Evolutionary conservation across 2,797 vertebrate genomes (phyloP).

Genomic region (Cuculus canorus): DNA sequence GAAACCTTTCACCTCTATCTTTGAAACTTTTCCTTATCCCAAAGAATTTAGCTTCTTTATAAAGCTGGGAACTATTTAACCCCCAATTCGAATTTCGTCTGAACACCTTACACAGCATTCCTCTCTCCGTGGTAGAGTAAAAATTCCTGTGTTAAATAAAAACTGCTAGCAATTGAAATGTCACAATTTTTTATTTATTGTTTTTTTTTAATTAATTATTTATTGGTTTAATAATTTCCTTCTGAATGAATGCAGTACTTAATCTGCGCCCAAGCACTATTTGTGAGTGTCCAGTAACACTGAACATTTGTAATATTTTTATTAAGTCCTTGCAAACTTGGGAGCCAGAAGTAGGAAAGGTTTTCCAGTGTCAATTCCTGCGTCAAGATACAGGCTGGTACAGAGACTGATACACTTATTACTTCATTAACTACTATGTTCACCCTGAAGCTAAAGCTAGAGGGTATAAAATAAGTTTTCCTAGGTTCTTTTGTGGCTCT

Average conservation of each 20-base stretch:
- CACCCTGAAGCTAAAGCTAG: neutral
- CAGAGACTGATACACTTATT: neutral
- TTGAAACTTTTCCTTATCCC: neutral
- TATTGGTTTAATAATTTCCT: neutral
- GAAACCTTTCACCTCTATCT: slow-evolving; percentile 24
- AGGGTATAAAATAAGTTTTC: neutral
- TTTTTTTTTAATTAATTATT: too few relatives aligned
- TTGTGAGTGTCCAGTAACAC: neutral
- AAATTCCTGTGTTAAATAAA: slow-evolving; percentile 20
- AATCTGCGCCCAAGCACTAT: neutral
- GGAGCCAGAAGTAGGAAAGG: neutral
- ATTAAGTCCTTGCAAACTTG: neutral
- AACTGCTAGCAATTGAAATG: neutral
- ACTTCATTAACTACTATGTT: neutral
- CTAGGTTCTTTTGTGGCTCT: neutral
- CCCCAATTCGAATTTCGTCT: neutral
- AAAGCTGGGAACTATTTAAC: slow-evolving; percentile 50
- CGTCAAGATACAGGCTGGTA: neutral
- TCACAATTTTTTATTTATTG: neutral
- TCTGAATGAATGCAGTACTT: neutral
- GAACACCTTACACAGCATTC: slow-evolving; percentile 21
- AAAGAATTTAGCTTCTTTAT: slow-evolving; percentile 16
- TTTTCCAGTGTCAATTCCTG: neutral
- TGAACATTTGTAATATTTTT: neutral
- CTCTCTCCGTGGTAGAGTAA: neutral